These are phyloP conservation scores for Petrosia ficiformis DNA, from an alignment of 37 sponge, comb jelly and placozoan genomes.

Conservation along the genomic window DNA sequence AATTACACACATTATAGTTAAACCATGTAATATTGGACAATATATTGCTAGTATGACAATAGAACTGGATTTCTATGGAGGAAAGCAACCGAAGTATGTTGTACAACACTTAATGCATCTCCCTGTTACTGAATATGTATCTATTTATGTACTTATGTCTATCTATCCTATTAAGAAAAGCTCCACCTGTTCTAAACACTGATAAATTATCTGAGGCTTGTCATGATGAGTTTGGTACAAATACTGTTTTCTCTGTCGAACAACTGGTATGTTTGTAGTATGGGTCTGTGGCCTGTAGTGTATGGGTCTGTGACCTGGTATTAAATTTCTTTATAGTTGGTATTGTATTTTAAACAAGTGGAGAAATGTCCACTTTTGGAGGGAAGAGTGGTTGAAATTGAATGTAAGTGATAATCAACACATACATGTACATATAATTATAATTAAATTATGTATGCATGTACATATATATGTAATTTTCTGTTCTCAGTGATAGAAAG, in stretches of 20 bases:
- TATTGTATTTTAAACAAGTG: neutral
- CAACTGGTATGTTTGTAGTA: slow-evolving; percentile 21
- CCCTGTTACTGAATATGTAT: neutral
- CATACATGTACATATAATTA: neutral
- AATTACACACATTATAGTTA: neutral
- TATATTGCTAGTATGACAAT: slow-evolving; percentile 4
- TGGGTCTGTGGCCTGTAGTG: neutral
- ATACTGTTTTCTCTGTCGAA: neutral
- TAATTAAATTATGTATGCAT: neutral
- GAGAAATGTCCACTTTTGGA: slow-evolving; percentile 24
- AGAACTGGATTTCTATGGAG: neutral
- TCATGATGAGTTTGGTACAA: slow-evolving; percentile 14
- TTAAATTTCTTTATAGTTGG: slow-evolving; percentile 3
- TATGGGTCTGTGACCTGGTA: neutral
- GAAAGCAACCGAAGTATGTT: neutral
- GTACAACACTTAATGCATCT: neutral
- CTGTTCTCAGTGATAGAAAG: neutral
- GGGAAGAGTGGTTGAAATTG: slow-evolving; percentile 18
- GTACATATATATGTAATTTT: neutral
- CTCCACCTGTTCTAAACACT: slow-evolving; percentile 62
- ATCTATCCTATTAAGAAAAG: slow-evolving; percentile 40
- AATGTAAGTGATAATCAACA: neutral
- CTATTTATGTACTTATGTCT: slow-evolving; percentile 1
- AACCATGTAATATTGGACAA: neutral
- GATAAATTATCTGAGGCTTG: slow-evolving; percentile 52